A percentile compares a stretch with the other conserved stretches of the same genome.
phyloP scores from a whole-genome alignment of 2,113 vertebrate species.

The Gymnogyps californianus region DNA sequence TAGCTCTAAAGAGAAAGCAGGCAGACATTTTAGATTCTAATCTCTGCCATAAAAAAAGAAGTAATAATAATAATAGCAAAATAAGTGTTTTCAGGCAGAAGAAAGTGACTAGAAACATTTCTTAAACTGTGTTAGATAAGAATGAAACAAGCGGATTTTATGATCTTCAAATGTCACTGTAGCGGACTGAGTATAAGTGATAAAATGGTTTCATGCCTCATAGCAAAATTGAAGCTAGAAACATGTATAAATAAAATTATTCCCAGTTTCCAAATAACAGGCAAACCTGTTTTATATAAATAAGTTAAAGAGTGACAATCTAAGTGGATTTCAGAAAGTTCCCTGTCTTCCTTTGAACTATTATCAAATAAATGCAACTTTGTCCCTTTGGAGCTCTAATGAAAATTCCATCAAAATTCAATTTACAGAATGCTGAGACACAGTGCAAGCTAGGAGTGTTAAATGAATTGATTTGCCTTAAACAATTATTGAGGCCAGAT shows the following conservation, averaged over 20 bases:
- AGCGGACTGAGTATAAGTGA: not conserved
- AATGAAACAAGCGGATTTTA: not conserved
- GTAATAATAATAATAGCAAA: not conserved
- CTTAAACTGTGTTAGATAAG: not conserved
- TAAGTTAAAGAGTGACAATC: not conserved
- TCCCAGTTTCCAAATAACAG: not conserved
- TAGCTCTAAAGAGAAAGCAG: not conserved
- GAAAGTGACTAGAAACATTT: not conserved
- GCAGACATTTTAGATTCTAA: not conserved
- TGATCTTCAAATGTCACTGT: not conserved
- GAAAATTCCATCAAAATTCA: constrained; percentile 26
- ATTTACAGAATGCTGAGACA: not conserved
- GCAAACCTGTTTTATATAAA: not conserved
- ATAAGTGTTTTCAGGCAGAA: not conserved
- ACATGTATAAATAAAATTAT: not conserved
- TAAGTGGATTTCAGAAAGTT: not conserved
- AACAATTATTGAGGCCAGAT: not conserved
- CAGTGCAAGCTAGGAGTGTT: not conserved
- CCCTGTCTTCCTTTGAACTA: not conserved
- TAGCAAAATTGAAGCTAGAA: not conserved
- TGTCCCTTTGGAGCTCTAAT: not conserved
- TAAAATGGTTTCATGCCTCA: not conserved
- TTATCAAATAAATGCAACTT: not conserved
- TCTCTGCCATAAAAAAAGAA: not conserved
- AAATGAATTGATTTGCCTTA: not conserved